Evolutionary conservation across 1,140 invertebrate species (phyloP), one percentile per base, ranked within the genome.

Genomic region (Drosophila pallidifrons): DNA sequence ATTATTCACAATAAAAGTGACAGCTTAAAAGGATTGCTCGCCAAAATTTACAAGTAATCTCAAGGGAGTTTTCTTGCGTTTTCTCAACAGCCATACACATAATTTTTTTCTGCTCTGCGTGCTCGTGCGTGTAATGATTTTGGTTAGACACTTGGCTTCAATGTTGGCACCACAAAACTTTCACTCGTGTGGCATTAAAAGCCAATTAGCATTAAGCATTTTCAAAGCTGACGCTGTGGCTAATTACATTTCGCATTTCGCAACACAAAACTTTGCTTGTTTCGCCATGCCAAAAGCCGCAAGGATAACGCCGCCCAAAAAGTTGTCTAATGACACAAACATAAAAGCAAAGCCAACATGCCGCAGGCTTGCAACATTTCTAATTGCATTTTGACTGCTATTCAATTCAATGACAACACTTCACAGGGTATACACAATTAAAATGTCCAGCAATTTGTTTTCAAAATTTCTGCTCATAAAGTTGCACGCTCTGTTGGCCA

Each of bases 1-100:
- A 89, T 85, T 89, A 89, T 89, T 66, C 77, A 57, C 83, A 88
- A 85, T 81, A 79, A 79, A 79, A 89, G 85, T 89, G 85, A 79
- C 81, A 82, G 81, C 81, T 83, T 89, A 89, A 85, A 89, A 81
- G 85, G 85, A 89, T 88, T 88, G 72, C 38, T 47, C 45, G 71
- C 63, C 77, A 80, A 79, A 75, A 82, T 82, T 79, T 87, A 77
- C 72, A 83, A 83, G 80, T 70, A 88, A 82, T 88, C 83, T 63
- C 67, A 58, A 38, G 60, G 58, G 73, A 52, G 54, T 16, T 57
- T 11, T 57, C 10, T 52, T 10, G 10, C 11, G 3, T 15, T 8
- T 25, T n/a, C 11, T 20, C 13, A 13, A n/a, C 11, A 10, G 11
- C 13, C 35, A 7, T n/a, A 10, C 20, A 25, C 8, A 32, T 32